phyloP scores from a whole-genome alignment of 1,140 invertebrate genomes.

The Pissodes strobi region DNA sequence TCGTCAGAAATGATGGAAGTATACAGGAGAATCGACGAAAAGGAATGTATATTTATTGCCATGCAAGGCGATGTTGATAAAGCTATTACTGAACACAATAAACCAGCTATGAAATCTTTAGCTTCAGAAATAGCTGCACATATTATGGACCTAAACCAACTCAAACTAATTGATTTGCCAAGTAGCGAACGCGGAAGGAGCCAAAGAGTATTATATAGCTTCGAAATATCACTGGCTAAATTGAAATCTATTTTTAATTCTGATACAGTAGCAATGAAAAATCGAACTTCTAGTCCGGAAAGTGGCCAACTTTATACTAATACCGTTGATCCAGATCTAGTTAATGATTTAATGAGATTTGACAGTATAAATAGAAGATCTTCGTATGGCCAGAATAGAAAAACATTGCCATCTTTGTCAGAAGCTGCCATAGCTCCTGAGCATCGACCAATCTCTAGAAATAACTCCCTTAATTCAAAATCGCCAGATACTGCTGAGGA shows the following conservation, averaged over 20 bases:
- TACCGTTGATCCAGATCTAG: background rate
- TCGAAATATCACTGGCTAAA: slow-evolving; percentile 17
- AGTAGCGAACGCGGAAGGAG: background rate
- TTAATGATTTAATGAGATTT: slow-evolving; percentile 2
- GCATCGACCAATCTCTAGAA: background rate
- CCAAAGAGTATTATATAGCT: slow-evolving; percentile 7
- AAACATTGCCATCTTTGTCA: background rate
- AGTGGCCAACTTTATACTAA: background rate
- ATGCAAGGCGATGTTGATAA: slow-evolving; percentile 11
- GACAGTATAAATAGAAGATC: background rate
- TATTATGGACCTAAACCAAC: slow-evolving; percentile 17
- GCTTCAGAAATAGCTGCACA: slow-evolving; percentile 12
- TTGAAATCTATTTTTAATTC: slow-evolving; percentile 15
- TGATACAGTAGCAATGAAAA: background rate
- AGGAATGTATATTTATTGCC: slow-evolving; percentile 14
- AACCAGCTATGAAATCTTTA: background rate
- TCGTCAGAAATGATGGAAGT: background rate
- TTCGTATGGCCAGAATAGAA: background rate
- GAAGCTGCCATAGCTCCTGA: background rate
- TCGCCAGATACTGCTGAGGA: background rate
- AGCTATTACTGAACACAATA: background rate
- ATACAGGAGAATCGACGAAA: slow-evolving; percentile 11
- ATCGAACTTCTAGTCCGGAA: background rate
- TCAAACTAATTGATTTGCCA: background rate
- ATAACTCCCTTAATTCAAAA: background rate